Percentiles rank a stretch among this genome's conserved stretches.
Conservation (phyloP, 2,113 vertebrate genomes). For the Myocastor coypus region DNA sequence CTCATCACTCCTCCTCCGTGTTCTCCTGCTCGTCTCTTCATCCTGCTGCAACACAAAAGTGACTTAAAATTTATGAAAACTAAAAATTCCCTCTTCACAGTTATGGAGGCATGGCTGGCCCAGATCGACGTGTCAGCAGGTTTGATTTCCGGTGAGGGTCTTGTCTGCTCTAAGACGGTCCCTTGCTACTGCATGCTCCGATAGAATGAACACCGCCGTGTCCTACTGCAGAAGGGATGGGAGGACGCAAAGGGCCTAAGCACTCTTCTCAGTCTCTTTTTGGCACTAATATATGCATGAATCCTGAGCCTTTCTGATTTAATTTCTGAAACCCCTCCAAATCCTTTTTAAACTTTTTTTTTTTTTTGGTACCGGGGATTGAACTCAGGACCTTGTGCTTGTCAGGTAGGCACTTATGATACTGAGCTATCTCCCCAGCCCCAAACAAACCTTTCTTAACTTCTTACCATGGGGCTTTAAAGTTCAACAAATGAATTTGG, state of each 20-base stretch:
- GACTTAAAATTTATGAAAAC: background rate
- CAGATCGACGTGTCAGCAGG: background rate
- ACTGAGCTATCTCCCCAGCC: too few relatives aligned
- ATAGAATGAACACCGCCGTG: background rate
- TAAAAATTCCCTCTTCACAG: background rate
- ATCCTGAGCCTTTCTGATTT: background rate
- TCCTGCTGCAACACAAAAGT: background rate
- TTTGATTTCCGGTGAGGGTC: background rate
- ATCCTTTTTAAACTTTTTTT: too few relatives aligned
- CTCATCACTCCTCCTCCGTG: background rate
- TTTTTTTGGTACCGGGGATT: too few relatives aligned
- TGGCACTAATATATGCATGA: background rate
- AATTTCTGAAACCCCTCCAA: background rate
- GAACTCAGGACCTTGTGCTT: too few relatives aligned
- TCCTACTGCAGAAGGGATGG: background rate
- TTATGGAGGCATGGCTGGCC: background rate
- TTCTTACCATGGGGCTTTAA: background rate
- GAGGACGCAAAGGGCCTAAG: too few relatives aligned
- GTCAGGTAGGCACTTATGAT: too few relatives aligned
- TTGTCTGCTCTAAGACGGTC: background rate
- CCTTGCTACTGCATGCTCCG: background rate
- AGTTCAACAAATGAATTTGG: background rate
- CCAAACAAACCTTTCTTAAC: background rate
- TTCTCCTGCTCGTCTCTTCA: background rate
- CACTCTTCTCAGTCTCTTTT: background rate